Evolutionary conservation across 2,888 invertebrate species (phyloP).

Genomic region (Drosophila phalerata): DNA sequence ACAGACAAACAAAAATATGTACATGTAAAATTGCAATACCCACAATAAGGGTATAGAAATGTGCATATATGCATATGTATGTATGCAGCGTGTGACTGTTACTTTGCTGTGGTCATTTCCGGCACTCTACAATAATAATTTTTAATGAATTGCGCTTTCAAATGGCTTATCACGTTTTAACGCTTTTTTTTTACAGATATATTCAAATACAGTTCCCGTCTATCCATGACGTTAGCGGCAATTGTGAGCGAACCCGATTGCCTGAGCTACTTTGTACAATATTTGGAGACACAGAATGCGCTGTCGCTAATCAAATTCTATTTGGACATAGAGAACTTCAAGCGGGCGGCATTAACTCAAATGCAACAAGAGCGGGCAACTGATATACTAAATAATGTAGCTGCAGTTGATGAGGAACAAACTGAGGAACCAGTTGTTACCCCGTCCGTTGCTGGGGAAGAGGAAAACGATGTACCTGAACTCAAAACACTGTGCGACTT

Average conservation of each 20-base stretch:
- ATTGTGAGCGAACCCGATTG: slow-evolving; percentile 92
- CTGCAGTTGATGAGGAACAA: slow-evolving; percentile 3
- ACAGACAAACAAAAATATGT: too few relatives aligned
- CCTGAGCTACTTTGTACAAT: slow-evolving; percentile 93
- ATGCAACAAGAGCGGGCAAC: slow-evolving; percentile 60
- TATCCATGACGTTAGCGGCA: slow-evolving; percentile 91
- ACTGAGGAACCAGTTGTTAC: slow-evolving; percentile 3
- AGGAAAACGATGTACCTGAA: slow-evolving; percentile 83
- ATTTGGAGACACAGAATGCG: slow-evolving; percentile 91
- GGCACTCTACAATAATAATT: slow-evolving; percentile 14
- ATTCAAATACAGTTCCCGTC: slow-evolving; percentile 85
- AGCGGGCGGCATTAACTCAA: slow-evolving; percentile 83
- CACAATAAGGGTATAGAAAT: neutral
- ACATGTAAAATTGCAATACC: neutral
- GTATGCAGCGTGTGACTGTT: neutral
- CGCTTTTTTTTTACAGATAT: slow-evolving; percentile 64
- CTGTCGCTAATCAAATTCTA: slow-evolving; percentile 90
- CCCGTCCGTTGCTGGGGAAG: slow-evolving; percentile 4
- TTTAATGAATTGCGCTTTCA: slow-evolving; percentile 27
- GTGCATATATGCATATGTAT: slow-evolving; percentile 12
- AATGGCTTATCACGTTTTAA: slow-evolving; percentile 40
- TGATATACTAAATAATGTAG: slow-evolving; percentile 1
- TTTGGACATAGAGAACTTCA: slow-evolving; percentile 91
- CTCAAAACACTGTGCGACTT: slow-evolving; percentile 83
- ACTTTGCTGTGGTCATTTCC: slow-evolving; percentile 27